Percentiles rank a stretch among this genome's conserved stretches.
phyloP scores from a whole-genome alignment of 2,797 vertebrate species.

The Columba guinea region DNA sequence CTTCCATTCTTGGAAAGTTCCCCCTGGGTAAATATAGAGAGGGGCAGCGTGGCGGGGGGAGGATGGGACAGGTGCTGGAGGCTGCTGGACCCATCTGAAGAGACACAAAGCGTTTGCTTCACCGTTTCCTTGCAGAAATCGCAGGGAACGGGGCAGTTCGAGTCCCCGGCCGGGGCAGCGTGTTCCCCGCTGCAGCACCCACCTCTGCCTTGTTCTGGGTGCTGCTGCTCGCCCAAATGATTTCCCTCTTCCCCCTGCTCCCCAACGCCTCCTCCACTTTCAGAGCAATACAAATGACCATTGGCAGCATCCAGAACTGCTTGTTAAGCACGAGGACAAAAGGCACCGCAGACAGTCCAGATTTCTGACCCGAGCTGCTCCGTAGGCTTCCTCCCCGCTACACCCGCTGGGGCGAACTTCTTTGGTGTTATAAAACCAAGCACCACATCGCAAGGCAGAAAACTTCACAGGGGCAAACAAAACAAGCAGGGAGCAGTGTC shows the following conservation, averaged over 20 bases:
- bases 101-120: not conserved
- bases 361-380: not conserved
- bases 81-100: not conserved
- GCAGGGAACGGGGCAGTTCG: rapidly evolving
- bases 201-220: rapidly evolving
- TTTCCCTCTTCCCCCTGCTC: not conserved
- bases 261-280: not conserved
- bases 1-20: slow-evolving; percentile 89
- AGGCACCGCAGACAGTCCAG: rapidly evolving
- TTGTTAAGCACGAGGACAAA: not conserved
- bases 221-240: rapidly evolving
- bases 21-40: slow-evolving; percentile 87
- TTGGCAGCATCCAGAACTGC: not conserved
- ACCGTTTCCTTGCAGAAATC: rapidly evolving
- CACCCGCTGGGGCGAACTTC: not conserved
- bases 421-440: not conserved
- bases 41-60: slow-evolving; percentile 1
- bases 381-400: not conserved
- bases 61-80: slow-evolving; percentile 39
- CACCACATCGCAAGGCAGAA: not conserved
- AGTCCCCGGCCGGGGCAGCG: not conserved
- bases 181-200: rapidly evolving
- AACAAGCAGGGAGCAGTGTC: not conserved
- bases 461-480: not conserved
- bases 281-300: not conserved